A percentile compares a stretch with the other conserved stretches of the same genome.
These are phyloP conservation scores for Percina caprodes DNA, from an alignment of 2,113 vertebrate genomes.

Conservation along the genomic window DNA sequence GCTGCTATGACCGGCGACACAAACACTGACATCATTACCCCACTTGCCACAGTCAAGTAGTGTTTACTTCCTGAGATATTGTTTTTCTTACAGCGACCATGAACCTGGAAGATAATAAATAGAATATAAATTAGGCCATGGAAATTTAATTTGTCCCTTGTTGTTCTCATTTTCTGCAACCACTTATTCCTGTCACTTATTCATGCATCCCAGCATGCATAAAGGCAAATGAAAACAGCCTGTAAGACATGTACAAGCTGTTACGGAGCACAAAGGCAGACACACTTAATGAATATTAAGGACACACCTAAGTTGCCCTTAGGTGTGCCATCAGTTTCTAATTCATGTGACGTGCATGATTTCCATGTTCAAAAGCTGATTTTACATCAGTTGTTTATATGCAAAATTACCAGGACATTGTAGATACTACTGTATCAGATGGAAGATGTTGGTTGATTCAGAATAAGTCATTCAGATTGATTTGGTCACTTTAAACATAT, in stretches of 20 bases:
- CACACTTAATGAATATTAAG: not conserved
- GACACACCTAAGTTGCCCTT: not conserved
- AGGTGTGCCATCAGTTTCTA: not conserved
- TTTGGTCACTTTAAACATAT: not conserved
- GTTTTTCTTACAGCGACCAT: slow-evolving; percentile 90
- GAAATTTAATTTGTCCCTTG: slow-evolving; percentile 27
- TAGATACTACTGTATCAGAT: not conserved
- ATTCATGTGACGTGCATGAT: not conserved
- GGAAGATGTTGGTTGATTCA: not conserved
- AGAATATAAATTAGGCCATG: slow-evolving; percentile 34
- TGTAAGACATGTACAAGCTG: not conserved
- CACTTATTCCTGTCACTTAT: slow-evolving; percentile 5
- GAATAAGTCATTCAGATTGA: not conserved
- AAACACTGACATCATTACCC: slow-evolving; percentile 89
- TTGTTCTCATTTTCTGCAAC: slow-evolving; percentile 14
- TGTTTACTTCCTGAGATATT: slow-evolving; percentile 91
- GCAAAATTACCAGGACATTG: not conserved
- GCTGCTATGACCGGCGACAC: slow-evolving; percentile 91
- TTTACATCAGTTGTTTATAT: slow-evolving; percentile 6
- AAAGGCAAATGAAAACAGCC: not conserved
- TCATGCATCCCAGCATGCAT: slow-evolving; percentile 11
- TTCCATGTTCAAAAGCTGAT: not conserved
- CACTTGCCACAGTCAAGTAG: slow-evolving; percentile 90
- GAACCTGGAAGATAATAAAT: slow-evolving; percentile 80
- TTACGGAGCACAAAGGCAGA: slow-evolving; percentile 2